phyloP scores from a whole-genome alignment of 2,888 invertebrate species.

The Nysson spinosus region DNA sequence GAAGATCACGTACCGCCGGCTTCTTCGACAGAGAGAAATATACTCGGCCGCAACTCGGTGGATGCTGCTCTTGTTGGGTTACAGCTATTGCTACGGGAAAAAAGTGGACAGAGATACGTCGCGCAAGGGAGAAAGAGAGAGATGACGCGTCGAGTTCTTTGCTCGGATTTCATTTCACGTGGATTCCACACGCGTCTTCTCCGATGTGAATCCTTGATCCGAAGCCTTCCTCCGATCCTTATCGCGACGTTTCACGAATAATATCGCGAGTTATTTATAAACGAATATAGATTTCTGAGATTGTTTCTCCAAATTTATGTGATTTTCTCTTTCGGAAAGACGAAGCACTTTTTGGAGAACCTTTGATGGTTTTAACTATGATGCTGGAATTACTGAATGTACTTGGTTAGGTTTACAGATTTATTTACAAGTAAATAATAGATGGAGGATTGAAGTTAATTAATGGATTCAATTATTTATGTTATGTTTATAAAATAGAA shows the following conservation, averaged over 20 bases:
- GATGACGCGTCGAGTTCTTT: constrained; percentile 31
- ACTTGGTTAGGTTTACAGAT: too few relatives aligned
- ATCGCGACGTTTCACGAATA: constrained; percentile 1
- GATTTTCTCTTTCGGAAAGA: too few relatives aligned
- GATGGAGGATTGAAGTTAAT: too few relatives aligned
- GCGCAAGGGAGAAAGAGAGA: constrained; percentile 6
- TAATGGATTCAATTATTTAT: too few relatives aligned
- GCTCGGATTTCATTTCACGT: constrained; percentile 44
- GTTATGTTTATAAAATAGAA: too few relatives aligned
- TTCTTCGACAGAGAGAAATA: constrained; percentile 14
- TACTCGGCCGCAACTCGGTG: background rate
- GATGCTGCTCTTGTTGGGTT: constrained; percentile 9
- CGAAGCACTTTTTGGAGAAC: too few relatives aligned
- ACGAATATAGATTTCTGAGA: too few relatives aligned
- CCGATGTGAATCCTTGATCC: constrained; percentile 25
- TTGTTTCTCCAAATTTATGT: too few relatives aligned
- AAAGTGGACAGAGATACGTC: constrained; percentile 42
- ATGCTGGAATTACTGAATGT: too few relatives aligned
- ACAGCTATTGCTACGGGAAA: constrained; percentile 31
- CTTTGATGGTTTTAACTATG: too few relatives aligned
- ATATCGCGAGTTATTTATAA: background rate
- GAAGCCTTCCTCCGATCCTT: constrained; percentile 24
- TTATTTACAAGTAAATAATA: too few relatives aligned
- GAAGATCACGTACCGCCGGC: background rate
- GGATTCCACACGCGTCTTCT: constrained; percentile 38